Percentiles rank a stretch among this genome's conserved stretches.
Conservation (phyloP, 2,888 invertebrate species). For the Eurytoma californica region DNA sequence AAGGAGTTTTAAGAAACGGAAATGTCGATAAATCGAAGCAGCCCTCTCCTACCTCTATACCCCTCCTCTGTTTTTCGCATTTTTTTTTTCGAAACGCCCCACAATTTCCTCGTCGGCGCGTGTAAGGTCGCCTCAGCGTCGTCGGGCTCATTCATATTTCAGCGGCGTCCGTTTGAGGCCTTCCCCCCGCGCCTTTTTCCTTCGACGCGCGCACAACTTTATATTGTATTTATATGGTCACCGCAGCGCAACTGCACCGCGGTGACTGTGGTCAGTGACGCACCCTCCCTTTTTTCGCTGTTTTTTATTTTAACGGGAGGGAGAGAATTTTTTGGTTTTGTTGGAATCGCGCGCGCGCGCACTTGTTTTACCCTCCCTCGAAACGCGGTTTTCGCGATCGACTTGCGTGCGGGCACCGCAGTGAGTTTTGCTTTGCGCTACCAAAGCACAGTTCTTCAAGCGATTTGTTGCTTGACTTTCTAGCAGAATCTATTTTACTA, state of each 20-base stretch:
- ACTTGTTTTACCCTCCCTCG: too few species aligned
- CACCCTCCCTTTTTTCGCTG: neutral
- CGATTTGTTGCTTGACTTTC: too few species aligned
- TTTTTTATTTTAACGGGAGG: neutral
- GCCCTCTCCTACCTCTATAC: neutral
- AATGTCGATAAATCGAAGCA: constrained; percentile 53
- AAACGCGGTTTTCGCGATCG: too few species aligned
- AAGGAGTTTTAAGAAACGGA: constrained; percentile 31
- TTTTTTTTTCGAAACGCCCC: constrained; percentile 47
- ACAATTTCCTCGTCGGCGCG: constrained; percentile 34
- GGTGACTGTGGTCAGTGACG: constrained; percentile 35
- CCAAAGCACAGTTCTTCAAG: too few species aligned
- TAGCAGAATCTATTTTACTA: too few species aligned
- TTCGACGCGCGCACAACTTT: neutral
- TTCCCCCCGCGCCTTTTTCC: neutral
- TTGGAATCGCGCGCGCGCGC: neutral
- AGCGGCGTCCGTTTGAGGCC: constrained; percentile 27
- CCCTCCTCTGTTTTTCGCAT: constrained; percentile 30
- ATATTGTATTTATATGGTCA: neutral
- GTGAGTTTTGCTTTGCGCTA: too few species aligned
- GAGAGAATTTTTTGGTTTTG: constrained; percentile 6
- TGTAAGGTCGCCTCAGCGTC: constrained; percentile 10
- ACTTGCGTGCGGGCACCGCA: too few species aligned
- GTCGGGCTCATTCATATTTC: constrained; percentile 48
- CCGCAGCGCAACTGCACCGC: neutral